phyloP scores from a whole-genome alignment of 2,888 invertebrate species.

The Lottia scabra region DNA sequence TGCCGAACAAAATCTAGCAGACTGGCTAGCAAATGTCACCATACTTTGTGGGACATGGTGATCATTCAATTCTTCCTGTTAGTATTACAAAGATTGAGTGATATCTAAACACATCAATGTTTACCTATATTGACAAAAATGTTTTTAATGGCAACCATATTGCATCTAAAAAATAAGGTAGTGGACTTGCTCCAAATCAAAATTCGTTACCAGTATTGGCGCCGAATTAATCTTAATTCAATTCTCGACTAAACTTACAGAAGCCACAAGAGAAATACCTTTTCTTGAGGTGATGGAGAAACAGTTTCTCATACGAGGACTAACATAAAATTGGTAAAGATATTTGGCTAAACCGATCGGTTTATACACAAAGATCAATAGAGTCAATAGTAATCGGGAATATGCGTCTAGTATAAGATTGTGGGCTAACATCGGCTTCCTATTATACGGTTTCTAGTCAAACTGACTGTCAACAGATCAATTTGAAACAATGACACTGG shows the following conservation, averaged over 20 bases:
- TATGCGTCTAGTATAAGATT: background rate
- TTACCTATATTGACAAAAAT: conserved; percentile 11
- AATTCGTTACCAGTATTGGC: too few relatives aligned
- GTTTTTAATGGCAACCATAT: background rate
- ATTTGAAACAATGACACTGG: background rate
- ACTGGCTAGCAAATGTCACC: conserved; percentile 11
- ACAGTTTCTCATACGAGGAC: too few relatives aligned
- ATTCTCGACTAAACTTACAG: too few relatives aligned
- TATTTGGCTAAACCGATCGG: conserved; percentile 3
- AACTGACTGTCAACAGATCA: background rate
- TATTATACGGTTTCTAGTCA: background rate
- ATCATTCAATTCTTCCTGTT: conserved; percentile 26
- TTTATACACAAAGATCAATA: background rate
- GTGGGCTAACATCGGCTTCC: background rate
- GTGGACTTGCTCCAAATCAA: background rate
- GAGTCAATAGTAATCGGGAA: conserved; percentile 1
- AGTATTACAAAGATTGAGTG: conserved; percentile 12
- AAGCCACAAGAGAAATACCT: too few relatives aligned
- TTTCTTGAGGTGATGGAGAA: too few relatives aligned
- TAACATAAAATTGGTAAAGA: background rate
- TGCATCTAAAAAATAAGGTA: background rate
- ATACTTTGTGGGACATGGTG: conserved; percentile 14
- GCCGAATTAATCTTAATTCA: too few relatives aligned
- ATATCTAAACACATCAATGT: conserved; percentile 20
- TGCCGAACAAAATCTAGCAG: conserved; percentile 3